Percentiles rank a stretch among this genome's conserved stretches.
Evolutionary conservation across 2,113 vertebrate genomes (phyloP).

Genomic region (Plotosus lineatus): DNA sequence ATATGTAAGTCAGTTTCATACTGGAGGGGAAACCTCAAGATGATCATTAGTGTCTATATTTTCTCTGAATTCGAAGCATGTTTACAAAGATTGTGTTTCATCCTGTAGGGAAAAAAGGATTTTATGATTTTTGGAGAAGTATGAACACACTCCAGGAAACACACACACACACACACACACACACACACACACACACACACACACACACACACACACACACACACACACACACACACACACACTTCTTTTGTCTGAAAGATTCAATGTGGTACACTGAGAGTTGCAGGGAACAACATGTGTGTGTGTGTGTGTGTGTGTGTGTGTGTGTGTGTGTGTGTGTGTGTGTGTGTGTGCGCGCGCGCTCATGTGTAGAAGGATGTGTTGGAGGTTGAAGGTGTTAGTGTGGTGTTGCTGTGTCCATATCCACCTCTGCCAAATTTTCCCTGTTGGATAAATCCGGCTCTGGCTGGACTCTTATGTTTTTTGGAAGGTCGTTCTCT

Average conservation of each 20-base stretch:
- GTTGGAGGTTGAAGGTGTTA: conserved; percentile 55
- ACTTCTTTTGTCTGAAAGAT: too few species aligned
- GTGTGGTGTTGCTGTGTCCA: conserved; percentile 55
- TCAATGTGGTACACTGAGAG: background rate
- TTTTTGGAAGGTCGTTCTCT: conserved; percentile 65
- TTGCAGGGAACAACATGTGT: background rate
- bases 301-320: background rate
- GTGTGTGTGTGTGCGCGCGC: conserved; percentile 5
- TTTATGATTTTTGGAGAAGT: background rate
- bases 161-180: too few species aligned
- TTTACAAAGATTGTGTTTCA: background rate
- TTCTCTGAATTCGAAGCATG: background rate
- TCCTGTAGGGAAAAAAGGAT: background rate
- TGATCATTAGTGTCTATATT: too few species aligned
- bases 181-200: too few species aligned
- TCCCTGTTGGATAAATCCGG: conserved; percentile 49
- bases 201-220: too few species aligned
- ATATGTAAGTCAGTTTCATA: too few species aligned
- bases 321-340: conserved; percentile 29
- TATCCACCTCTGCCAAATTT: conserved; percentile 8
- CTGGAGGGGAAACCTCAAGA: too few species aligned
- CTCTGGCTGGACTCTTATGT: conserved; percentile 55
- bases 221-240: too few species aligned
- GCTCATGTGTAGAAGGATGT: conserved; percentile 35
- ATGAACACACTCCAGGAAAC: background rate